Conservation (phyloP, 2,113 vertebrate genomes). For the Melanostigma gelatinosum region DNA sequence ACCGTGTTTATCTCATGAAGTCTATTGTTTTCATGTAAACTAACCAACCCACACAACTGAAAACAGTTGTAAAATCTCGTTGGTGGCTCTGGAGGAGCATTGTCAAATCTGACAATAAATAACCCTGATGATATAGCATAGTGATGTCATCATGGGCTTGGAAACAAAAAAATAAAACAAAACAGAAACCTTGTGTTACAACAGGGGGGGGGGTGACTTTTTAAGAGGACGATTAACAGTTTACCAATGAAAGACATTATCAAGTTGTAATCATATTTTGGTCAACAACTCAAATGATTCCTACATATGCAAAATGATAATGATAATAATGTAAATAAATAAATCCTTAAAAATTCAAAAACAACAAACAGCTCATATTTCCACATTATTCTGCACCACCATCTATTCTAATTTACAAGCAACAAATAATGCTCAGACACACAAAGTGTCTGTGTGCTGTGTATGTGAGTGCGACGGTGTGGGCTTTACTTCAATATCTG, state of each 20-base stretch:
- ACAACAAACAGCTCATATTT: too few relatives aligned
- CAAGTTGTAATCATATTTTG: background rate
- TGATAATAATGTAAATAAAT: too few relatives aligned
- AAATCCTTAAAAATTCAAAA: too few relatives aligned
- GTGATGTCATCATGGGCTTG: slow-evolving; percentile 3
- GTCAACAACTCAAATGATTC: too few relatives aligned
- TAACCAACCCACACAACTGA: background rate
- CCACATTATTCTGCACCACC: too few relatives aligned
- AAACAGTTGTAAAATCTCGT: background rate
- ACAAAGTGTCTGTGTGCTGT: too few relatives aligned
- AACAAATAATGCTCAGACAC: too few relatives aligned
- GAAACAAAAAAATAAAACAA: background rate
- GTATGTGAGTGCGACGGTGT: background rate
- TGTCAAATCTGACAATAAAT: background rate
- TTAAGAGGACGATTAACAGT: background rate
- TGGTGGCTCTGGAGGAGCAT: background rate
- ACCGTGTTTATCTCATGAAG: background rate
- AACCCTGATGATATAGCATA: background rate
- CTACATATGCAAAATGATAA: too few relatives aligned
- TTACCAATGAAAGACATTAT: background rate
- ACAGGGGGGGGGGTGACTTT: background rate
- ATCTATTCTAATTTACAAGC: too few relatives aligned
- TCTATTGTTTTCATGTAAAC: background rate
- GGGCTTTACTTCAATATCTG: background rate
- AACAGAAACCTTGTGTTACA: background rate